Percentiles rank a stretch among this genome's conserved stretches.
These are phyloP conservation scores for Drosophila kanapiae DNA, from an alignment of 1,140 invertebrate genomes.

Conservation along the genomic window DNA sequence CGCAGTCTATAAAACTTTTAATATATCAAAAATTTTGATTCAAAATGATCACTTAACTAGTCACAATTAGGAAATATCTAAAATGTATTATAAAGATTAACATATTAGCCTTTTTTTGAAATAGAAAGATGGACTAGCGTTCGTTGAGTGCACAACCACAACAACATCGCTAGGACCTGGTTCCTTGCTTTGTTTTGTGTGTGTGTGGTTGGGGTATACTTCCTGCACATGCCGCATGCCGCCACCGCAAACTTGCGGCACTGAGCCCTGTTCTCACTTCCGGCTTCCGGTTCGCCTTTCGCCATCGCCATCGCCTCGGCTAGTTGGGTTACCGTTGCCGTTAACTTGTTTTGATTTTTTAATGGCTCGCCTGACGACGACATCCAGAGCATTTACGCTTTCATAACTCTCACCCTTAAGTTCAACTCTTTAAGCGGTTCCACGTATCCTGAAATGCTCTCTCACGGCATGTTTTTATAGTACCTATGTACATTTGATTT, in stretches of 20 bases:
- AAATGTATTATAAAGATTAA: background rate
- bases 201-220: constrained; percentile 39
- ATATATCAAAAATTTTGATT: no score
- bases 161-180: constrained; percentile 31
- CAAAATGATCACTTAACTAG: no score
- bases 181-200: constrained; percentile 8
- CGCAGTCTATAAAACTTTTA: no score
- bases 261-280: constrained; percentile 75
- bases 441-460: background rate
- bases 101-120: background rate
- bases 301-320: constrained; percentile 42
- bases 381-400: constrained; percentile 58
- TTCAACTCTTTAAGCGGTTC: background rate
- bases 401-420: constrained; percentile 58
- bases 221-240: constrained; percentile 68
- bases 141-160: constrained; percentile 28
- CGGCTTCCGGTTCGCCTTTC: constrained; percentile 65
- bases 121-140: background rate
- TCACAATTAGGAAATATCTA: background rate
- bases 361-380: constrained; percentile 72
- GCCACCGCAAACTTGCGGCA: constrained; percentile 78
- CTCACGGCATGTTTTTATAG: background rate
- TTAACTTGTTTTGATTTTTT: constrained; percentile 84
- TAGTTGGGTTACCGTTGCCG: constrained; percentile 60
- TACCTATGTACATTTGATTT: background rate